A percentile compares a stretch with the other conserved stretches of the same genome.
phyloP scores from a whole-genome alignment of 2,888 invertebrate genomes.

The Anagyrus pseudococci region DNA sequence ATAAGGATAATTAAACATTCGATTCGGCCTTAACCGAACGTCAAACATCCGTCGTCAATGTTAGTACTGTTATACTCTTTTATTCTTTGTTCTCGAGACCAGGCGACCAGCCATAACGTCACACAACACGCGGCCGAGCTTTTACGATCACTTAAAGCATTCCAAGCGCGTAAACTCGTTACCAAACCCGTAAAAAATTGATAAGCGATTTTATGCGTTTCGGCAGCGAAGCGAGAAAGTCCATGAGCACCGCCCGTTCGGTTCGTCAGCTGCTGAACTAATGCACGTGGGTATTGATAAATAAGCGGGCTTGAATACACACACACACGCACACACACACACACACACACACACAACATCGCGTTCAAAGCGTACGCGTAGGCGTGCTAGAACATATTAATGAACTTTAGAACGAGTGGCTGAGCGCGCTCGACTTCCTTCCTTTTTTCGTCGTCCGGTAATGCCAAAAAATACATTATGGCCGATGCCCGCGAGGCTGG shows the following conservation, averaged over 20 bases:
- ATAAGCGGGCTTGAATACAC: background rate
- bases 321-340: too few species aligned
- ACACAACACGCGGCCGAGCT: conserved; percentile 20
- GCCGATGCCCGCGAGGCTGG: too few species aligned
- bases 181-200: conserved; percentile 40
- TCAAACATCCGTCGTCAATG: too few species aligned
- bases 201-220: conserved; percentile 38
- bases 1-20: too few species aligned
- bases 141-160: conserved; percentile 24
- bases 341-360: background rate
- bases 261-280: too few species aligned
- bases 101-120: background rate
- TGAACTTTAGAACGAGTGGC: background rate
- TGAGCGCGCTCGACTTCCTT: background rate
- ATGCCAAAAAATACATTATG: too few species aligned
- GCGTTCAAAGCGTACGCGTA: background rate
- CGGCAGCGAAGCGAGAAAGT: background rate
- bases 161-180: conserved; percentile 33
- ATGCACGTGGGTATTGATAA: too few species aligned
- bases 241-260: too few species aligned
- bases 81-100: too few species aligned
- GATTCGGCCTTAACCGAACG: too few species aligned
- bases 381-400: background rate
- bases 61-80: too few species aligned
- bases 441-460: too few species aligned